A percentile compares a stretch with the other conserved stretches of the same genome.
Evolutionary conservation across 1,140 invertebrate genomes (phyloP).

Genomic region (Caenorhabditis briggsae): DNA sequence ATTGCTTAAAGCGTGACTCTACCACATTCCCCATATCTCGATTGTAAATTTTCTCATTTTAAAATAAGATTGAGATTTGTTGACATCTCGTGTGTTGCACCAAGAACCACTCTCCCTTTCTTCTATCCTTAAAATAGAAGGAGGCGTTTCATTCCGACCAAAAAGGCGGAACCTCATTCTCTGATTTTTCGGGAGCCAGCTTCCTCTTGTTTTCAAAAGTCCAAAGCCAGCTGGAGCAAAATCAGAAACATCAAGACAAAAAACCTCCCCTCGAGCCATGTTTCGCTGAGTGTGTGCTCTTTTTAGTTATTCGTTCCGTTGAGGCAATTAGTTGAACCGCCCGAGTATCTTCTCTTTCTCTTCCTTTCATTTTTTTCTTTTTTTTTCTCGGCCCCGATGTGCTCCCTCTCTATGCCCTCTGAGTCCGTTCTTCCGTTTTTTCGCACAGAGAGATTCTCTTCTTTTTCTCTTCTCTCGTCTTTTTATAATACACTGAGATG

Average conservation of each 20-base stretch:
- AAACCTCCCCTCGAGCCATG: too few species aligned
- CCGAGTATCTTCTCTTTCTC: neutral
- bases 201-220: too few species aligned
- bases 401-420: neutral
- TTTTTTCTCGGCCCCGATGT: neutral
- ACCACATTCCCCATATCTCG: neutral
- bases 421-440: slow-evolving; percentile 1
- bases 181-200: too few species aligned
- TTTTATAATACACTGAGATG: neutral
- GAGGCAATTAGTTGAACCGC: slow-evolving; percentile 7
- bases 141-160: too few species aligned
- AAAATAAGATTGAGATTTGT: neutral
- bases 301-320: neutral
- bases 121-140: neutral
- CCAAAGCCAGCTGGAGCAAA: too few species aligned
- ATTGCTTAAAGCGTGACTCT: neutral
- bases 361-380: too few species aligned
- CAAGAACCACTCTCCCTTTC: too few species aligned
- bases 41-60: slow-evolving; percentile 40
- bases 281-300: too few species aligned
- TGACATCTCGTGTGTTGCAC: too few species aligned
- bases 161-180: too few species aligned
- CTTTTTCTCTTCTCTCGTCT: neutral
- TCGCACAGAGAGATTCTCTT: neutral
- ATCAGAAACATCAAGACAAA: too few species aligned